Evolutionary conservation across 2,888 invertebrate genomes (phyloP), one percentile per base, ranked within the genome.

Genomic region (Harpagoxenus sublaevis): DNA sequence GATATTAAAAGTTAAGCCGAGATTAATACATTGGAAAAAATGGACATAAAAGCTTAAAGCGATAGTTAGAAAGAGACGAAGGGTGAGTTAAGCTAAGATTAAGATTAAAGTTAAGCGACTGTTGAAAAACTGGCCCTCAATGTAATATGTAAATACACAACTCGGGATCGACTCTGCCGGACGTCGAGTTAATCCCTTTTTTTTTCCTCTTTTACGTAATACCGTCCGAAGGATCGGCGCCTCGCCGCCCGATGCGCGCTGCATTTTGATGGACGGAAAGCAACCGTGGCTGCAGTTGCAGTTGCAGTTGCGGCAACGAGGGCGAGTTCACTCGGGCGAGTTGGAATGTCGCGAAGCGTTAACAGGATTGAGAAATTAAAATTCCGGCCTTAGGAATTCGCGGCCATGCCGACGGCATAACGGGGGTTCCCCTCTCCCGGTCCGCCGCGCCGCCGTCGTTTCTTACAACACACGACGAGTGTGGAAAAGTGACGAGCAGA

Each of bases 351-450:
- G 74, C 82, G 88, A 70, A 70, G 84, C 90, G 84, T 89, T 83
- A 88, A 87, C 84, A 87, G 84, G 90, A 87, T 91, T 89, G 87
- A 88, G 91, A 91, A 91, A 91, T 91, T 91, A 85, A 91, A 91
- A 91, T 90, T 88, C 91, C 89, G 84, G 66, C 82, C 84, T 83
- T 68, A 84, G 90, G 91, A 87, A 89, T 89, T 87, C 78, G 39
- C 85, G 83, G 79, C 84, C 83, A 65, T 57, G 79, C 65, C 65
- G 82, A 82, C 82, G 86, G 78, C 75, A 83, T 91, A 91, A 91
- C 91, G 91, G 35, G 35, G 91, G 87, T 90, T 85, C 68, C 62
- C 83, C 71, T 9, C 42, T 9, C 42, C 42, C 8, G 9, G 9
- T 9, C 8, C 10, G 9, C 51, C 51, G 35, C 35, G 35, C 4